A percentile compares a stretch with the other conserved stretches of the same genome.
phyloP scores from a whole-genome alignment of 1,140 invertebrate species.

The Drosophila sturtevanti region DNA sequence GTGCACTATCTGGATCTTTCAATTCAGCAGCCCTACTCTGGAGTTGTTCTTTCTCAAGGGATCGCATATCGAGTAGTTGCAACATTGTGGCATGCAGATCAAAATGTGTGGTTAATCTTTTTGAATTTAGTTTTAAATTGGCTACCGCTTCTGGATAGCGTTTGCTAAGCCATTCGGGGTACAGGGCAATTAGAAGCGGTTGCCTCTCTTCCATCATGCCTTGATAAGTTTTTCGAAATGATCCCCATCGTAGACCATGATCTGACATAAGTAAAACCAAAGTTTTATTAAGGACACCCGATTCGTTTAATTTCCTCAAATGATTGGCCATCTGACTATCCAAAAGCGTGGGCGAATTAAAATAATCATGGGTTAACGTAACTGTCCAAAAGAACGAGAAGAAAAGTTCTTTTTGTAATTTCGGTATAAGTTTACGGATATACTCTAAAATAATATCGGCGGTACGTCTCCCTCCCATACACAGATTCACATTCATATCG shows the following conservation, averaged over 20 bases:
- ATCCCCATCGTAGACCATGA: conserved; percentile 31
- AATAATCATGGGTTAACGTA: conserved; percentile 66
- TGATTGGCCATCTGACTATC: conserved; percentile 11
- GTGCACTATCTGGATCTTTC: conserved; percentile 47
- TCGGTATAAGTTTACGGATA: conserved; percentile 88
- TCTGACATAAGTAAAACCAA: conserved; percentile 43
- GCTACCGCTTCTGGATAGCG: conserved; percentile 85
- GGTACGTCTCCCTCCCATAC: conserved; percentile 83
- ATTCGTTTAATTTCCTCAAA: neutral
- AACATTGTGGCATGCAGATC: conserved; percentile 89
- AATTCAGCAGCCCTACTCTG: conserved; percentile 53
- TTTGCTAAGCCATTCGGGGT: conserved; percentile 89
- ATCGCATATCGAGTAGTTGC: conserved; percentile 85
- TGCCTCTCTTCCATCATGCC: conserved; percentile 92
- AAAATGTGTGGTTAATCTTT: conserved; percentile 90
- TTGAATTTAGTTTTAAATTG: conserved; percentile 89
- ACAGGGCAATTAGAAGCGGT: conserved; percentile 89
- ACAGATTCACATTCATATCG: conserved; percentile 83
- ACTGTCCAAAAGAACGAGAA: conserved; percentile 38
- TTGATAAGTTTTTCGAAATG: conserved; percentile 85
- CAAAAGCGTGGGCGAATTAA: conserved; percentile 34
- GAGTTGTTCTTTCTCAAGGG: conserved; percentile 68
- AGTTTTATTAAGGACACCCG: conserved; percentile 35
- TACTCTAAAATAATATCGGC: conserved; percentile 82
- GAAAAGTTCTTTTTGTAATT: conserved; percentile 35